phyloP scores from a whole-genome alignment of 1,140 invertebrate genomes.

The Steinernema khuongi region DNA sequence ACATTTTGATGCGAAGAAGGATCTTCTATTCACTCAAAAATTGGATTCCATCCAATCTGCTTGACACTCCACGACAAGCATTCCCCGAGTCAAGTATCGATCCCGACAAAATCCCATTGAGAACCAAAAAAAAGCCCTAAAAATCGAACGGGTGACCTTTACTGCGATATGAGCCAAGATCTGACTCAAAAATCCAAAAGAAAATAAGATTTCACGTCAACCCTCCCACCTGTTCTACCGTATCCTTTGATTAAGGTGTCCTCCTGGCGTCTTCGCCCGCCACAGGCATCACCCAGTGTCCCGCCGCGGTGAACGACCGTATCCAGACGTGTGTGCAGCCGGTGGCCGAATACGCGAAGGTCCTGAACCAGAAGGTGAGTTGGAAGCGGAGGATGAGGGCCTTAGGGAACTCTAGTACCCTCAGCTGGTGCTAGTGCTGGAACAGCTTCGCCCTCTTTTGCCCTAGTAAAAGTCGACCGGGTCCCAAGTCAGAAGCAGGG shows the following conservation, averaged over 20 bases:
- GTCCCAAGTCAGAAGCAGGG: too few species aligned
- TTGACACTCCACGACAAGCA: too few species aligned
- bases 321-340: slow-evolving; percentile 56
- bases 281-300: slow-evolving; percentile 28
- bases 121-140: too few species aligned
- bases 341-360: slow-evolving; percentile 57
- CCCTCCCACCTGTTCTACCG: background rate
- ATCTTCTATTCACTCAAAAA: too few species aligned
- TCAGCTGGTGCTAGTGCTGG: background rate
- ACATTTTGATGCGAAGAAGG: too few species aligned
- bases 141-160: too few species aligned
- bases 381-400: background rate
- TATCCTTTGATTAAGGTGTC: background rate
- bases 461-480: background rate
- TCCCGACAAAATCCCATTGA: too few species aligned
- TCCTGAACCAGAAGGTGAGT: slow-evolving; percentile 49
- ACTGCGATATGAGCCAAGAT: too few species aligned
- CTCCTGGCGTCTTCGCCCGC: background rate
- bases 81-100: too few species aligned
- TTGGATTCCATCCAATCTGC: too few species aligned
- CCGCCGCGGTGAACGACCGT: slow-evolving; percentile 40
- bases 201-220: too few species aligned
- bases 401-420: slow-evolving; percentile 22
- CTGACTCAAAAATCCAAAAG: too few species aligned
- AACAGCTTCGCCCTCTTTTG: slow-evolving; percentile 13